Percentiles rank a stretch among this genome's conserved stretches.
Conservation (phyloP, 2,888 invertebrate species). For the Drosophila niveifrons region DNA sequence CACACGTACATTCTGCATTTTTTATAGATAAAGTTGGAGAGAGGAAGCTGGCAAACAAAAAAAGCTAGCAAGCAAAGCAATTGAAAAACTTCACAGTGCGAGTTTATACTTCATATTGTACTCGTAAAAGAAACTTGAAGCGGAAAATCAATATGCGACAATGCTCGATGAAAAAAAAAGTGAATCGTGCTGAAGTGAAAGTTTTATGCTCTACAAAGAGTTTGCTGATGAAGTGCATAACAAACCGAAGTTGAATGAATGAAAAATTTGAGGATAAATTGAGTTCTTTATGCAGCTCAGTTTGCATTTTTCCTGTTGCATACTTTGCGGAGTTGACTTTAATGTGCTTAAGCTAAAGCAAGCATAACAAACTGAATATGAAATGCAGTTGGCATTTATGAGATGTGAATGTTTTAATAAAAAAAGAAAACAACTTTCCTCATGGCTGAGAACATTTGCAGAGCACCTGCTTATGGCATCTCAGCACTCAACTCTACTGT, state of each 20-base stretch:
- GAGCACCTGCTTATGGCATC: neutral
- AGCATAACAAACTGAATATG: neutral
- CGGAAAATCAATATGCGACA: constrained; percentile 43
- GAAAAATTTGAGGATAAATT: neutral
- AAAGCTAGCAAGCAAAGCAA: constrained; percentile 8
- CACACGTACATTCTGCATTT: constrained; percentile 17
- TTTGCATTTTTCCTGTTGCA: neutral
- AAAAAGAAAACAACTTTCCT: neutral
- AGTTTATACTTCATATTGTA: neutral
- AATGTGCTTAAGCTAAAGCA: neutral
- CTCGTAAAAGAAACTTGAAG: constrained; percentile 8
- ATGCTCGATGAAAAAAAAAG: neutral
- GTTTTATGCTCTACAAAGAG: neutral
- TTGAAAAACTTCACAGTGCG: constrained; percentile 19
- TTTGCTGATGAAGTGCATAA: neutral
- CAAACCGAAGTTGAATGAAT: neutral
- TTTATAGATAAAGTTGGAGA: constrained; percentile 26
- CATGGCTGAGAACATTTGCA: constrained; percentile 6
- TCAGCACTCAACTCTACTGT: constrained; percentile 7
- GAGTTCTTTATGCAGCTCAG: neutral
- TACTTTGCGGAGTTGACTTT: neutral
- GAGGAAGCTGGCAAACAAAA: neutral
- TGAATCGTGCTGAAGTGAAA: neutral
- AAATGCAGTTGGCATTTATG: neutral
- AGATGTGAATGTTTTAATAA: neutral